A percentile compares a stretch with the other conserved stretches of the same genome.
Conservation (phyloP, 2,113 vertebrate species). For the Cavia aperea region DNA sequence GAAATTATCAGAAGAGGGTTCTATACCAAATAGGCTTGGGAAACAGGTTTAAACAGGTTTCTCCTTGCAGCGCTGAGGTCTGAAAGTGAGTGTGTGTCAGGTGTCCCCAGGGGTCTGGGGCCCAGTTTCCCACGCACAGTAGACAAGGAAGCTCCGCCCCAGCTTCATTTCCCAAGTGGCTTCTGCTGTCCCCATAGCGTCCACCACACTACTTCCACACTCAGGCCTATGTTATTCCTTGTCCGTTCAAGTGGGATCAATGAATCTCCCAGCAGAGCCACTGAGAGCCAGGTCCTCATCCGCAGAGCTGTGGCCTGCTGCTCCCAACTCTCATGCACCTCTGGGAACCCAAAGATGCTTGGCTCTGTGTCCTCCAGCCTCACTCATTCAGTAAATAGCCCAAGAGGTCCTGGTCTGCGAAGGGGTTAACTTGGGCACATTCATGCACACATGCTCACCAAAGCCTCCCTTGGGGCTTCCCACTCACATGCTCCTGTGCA, state of each 20-base stretch:
- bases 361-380: not conserved
- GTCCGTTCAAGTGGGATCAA: not conserved
- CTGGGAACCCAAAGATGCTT: not conserved
- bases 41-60: conserved; percentile 15
- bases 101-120: not conserved
- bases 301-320: not conserved
- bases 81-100: not conserved
- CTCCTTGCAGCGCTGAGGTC: not conserved
- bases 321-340: not conserved
- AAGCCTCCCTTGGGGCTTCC: not conserved
- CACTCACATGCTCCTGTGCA: not conserved
- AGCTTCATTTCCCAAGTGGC: not conserved
- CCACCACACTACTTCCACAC: not conserved
- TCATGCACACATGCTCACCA: not conserved
- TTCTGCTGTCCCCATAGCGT: not conserved
- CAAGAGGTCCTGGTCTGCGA: not conserved
- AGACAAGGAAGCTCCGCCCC: not conserved
- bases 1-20: not conserved
- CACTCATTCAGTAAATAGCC: not conserved
- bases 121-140: not conserved
- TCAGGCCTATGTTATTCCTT: not conserved
- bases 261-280: not conserved
- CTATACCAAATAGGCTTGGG: not conserved
- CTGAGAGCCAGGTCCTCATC: not conserved
- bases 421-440: not conserved